Percentiles rank a stretch among this genome's conserved stretches.
Conservation (phyloP, 2,113 vertebrate genomes). For the Hemichromis elongatus region DNA sequence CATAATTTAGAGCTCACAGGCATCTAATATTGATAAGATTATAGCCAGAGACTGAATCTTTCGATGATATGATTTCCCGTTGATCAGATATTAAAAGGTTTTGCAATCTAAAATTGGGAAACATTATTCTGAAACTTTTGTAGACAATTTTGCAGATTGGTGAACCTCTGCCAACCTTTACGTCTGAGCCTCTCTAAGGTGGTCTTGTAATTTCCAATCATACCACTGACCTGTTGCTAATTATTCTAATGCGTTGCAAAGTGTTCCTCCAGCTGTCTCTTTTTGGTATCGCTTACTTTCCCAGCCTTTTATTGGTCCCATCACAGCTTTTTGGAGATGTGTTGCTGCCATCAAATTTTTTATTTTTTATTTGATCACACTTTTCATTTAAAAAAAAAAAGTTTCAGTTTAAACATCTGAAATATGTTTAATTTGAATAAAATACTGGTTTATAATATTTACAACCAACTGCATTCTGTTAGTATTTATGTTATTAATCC, state of each 20-base stretch:
- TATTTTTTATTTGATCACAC: no score
- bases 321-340: background rate
- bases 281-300: background rate
- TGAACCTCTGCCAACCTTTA: background rate
- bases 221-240: background rate
- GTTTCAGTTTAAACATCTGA: background rate
- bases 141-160: background rate
- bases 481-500: background rate
- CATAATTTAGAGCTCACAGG: background rate
- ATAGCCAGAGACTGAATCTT: rapidly evolving
- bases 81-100: background rate
- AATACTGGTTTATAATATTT: background rate
- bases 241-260: background rate
- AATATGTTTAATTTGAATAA: background rate
- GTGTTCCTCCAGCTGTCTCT: background rate
- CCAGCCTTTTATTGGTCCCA: background rate
- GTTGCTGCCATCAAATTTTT: background rate
- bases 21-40: background rate
- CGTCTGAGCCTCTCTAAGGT: background rate
- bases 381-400: background rate
- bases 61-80: background rate
- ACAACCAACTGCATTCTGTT: background rate
- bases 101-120: background rate
- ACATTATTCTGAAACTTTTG: background rate
- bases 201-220: background rate